Percentiles rank a stretch among this genome's conserved stretches.
phyloP scores from a whole-genome alignment of 2,797 vertebrate species.

The Lacerta viridis region DNA sequence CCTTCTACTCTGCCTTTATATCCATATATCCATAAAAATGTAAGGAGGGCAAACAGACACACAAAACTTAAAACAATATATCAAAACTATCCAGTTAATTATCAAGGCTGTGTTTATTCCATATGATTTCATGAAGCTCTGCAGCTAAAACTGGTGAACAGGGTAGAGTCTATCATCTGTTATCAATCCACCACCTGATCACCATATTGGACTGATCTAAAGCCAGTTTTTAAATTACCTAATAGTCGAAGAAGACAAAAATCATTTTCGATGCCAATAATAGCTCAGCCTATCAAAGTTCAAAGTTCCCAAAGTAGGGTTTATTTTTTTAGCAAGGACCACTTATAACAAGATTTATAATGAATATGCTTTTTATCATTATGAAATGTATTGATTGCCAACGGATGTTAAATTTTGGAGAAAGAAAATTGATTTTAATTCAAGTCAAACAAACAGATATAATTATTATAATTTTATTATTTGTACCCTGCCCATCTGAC shows the following conservation, averaged over 20 bases:
- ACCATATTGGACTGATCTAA: slow-evolving; percentile 12
- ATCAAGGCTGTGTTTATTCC: not conserved
- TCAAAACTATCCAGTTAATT: not conserved
- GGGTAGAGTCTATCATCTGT: not conserved
- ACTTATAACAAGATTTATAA: not conserved
- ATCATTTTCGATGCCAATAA: not conserved
- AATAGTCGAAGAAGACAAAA: not conserved
- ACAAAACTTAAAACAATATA: not conserved
- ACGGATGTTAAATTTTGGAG: not conserved
- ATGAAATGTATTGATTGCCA: not conserved
- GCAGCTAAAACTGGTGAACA: not conserved
- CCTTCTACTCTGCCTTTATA: not conserved
- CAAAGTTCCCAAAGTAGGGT: not conserved
- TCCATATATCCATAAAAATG: not conserved
- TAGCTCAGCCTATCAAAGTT: not conserved
- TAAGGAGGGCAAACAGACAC: not conserved
- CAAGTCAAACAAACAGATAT: not conserved
- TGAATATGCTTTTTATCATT: not conserved
- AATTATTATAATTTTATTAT: too few species aligned
- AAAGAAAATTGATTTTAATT: not conserved
- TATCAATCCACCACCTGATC: slow-evolving; percentile 13
- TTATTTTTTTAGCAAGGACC: not conserved
- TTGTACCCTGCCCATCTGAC: too few species aligned
- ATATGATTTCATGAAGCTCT: slow-evolving; percentile 18
- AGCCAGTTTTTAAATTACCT: not conserved